Evolutionary conservation across 2,797 vertebrate genomes (phyloP).

Genomic region (Girardinus metallicus): DNA sequence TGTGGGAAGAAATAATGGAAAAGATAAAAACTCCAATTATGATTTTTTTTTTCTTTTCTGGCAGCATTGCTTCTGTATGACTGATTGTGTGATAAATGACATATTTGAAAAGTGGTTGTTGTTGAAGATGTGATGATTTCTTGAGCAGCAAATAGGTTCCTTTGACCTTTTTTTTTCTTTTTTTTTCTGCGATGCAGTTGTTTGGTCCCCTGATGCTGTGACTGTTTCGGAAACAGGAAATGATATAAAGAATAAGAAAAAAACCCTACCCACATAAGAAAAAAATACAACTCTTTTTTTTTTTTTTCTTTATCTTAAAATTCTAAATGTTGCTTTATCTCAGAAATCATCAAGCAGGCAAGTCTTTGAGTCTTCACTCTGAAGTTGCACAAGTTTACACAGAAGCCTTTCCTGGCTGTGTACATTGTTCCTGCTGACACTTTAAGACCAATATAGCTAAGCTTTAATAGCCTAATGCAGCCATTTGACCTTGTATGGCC

Average conservation of each 20-base stretch:
- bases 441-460: conserved; percentile 68
- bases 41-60: conserved; percentile 68
- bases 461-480: conserved; percentile 66
- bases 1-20: conserved; percentile 80
- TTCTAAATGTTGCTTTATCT: conserved; percentile 73
- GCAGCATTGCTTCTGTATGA: conserved; percentile 61
- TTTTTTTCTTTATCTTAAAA: conserved; percentile 62
- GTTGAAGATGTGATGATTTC: conserved; percentile 75
- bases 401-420: conserved; percentile 46
- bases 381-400: conserved; percentile 22
- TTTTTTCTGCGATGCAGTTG: conserved; percentile 64
- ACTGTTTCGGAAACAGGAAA: conserved; percentile 59
- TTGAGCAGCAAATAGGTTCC: conserved; percentile 66
- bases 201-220: conserved; percentile 57
- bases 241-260: conserved; percentile 69
- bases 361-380: conserved; percentile 37
- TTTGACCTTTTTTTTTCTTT: conserved; percentile 63
- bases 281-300: conserved; percentile 42
- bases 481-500: conserved; percentile 78
- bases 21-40: conserved; percentile 84
- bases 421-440: conserved; percentile 68
- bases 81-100: conserved; percentile 79
- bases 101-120: conserved; percentile 71
- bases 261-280: conserved; percentile 31
- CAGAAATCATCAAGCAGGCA: conserved; percentile 17